A percentile compares a stretch with the other conserved stretches of the same genome.
Conservation (phyloP, 1,140 invertebrate species). For the Archegozetes longisetosus region DNA sequence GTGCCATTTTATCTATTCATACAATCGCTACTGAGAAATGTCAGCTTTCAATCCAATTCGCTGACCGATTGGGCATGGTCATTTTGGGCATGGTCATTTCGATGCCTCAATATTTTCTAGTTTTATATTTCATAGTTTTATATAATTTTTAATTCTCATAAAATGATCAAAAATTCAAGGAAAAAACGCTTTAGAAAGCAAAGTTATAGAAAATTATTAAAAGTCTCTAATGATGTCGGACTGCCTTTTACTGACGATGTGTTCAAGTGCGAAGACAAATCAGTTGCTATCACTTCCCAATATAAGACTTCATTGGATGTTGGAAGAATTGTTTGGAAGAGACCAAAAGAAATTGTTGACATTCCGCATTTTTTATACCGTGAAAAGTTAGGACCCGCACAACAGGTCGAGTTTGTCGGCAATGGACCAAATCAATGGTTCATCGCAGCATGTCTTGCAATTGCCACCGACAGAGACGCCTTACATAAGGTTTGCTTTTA, state of each 20-base stretch:
- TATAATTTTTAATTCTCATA: no score
- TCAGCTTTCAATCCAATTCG: no score
- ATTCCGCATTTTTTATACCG: not conserved
- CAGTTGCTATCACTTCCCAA: not conserved
- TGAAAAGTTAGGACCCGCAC: constrained; percentile 1
- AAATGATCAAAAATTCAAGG: not conserved
- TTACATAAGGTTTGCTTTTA: constrained; percentile 1
- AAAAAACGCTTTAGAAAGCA: constrained; percentile 6
- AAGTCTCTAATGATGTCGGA: constrained; percentile 6
- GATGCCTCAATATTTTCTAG: no score
- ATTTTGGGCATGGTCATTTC: no score
- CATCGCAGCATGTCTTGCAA: constrained; percentile 5
- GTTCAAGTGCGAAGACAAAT: constrained; percentile 5
- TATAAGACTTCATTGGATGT: constrained; percentile 6
- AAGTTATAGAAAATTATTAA: constrained; percentile 5
- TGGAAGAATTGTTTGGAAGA: constrained; percentile 12
- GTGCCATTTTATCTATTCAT: no score
- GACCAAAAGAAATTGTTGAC: constrained; percentile 5
- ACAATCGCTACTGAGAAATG: no score
- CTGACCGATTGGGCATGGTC: no score
- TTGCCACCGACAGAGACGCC: not conserved
- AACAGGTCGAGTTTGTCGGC: not conserved
- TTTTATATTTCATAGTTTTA: no score
- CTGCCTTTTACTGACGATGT: constrained; percentile 9
- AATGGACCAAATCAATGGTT: constrained; percentile 15